A percentile compares a stretch with the other conserved stretches of the same genome.
Conservation (phyloP, 2,797 vertebrate genomes). For the Sciaenops ocellatus region DNA sequence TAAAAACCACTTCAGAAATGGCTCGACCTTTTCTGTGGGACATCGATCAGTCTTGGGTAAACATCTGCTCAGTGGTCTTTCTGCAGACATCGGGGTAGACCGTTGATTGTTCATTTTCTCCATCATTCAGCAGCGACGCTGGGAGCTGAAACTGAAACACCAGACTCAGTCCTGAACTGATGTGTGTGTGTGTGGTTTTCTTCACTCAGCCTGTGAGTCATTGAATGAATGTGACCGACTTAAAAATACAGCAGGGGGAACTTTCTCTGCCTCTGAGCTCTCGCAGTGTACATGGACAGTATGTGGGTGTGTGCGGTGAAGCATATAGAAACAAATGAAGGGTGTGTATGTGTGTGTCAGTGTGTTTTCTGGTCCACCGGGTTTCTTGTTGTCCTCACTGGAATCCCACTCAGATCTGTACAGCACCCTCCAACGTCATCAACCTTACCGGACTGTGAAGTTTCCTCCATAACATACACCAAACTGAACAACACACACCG, state of each 20-base stretch:
- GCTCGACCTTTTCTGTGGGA: slow-evolving; percentile 20
- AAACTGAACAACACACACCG: neutral
- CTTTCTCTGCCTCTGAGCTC: slow-evolving; percentile 38
- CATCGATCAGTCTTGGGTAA: slow-evolving; percentile 6
- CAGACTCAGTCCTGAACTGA: neutral
- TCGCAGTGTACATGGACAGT: neutral
- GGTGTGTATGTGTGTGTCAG: slow-evolving; percentile 2
- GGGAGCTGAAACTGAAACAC: slow-evolving; percentile 39
- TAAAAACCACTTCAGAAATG: slow-evolving; percentile 23
- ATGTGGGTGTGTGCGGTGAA: slow-evolving; percentile 15
- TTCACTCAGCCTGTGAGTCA: slow-evolving; percentile 47
- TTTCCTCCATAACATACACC: slow-evolving; percentile 21
- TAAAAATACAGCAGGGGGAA: slow-evolving; percentile 53
- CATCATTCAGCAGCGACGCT: slow-evolving; percentile 15
- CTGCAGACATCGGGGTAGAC: neutral
- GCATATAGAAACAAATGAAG: slow-evolving; percentile 31
- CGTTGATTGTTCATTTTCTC: slow-evolving; percentile 36
- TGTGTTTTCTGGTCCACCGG: slow-evolving; percentile 21
- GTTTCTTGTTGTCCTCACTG: slow-evolving; percentile 21
- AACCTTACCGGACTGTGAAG: neutral
- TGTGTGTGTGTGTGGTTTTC: slow-evolving; percentile 38
- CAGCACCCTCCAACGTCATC: slow-evolving; percentile 8
- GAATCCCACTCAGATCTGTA: slow-evolving; percentile 13
- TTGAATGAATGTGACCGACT: slow-evolving; percentile 20
- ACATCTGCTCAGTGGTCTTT: slow-evolving; percentile 10